Base-by-base conservation (phyloP, 37 sponge, comb jelly and placozoan genomes). In the Haliclona indistincta region DNA sequence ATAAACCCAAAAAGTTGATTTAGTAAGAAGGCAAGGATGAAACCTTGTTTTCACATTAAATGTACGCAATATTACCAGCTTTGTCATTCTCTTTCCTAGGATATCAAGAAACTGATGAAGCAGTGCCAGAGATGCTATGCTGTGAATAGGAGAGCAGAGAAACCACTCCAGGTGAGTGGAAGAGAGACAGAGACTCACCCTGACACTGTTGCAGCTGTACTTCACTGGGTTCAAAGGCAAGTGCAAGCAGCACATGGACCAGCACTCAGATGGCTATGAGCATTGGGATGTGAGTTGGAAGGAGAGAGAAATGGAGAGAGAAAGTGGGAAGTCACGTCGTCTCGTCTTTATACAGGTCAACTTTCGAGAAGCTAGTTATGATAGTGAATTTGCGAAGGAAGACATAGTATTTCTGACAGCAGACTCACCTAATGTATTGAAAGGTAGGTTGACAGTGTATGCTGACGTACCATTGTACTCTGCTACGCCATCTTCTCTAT, bases 71-170 rank as follows among this genome's bases (percentile, higher is more conserved):
- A n/a, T n/a, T n/a, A n/a, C n/a, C n/a, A 15, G 44, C 17, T 43
- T 70, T 43, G 17, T 23, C 11, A 8, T 26, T 7, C 38, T 7
- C 36, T 38, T 15, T 22, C 37, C 3, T 58, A 94, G 94, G 91
- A 94, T 70, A 81, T 82, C 1, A 56, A 38, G 33, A 94, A 47
- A 68, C 63, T 94, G 32, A 70, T 85, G 42, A 81, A 86, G 42
- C 94, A 94, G 52, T 65, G 89, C 19, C 87, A 94, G 73, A 76
- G 94, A 41, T 89, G 94, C 35, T 94, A 94, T 81, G 64, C 94
- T 17, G 51, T n/a, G 11, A 94, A 94, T 72, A 71, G 94, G 58
- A 37, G 88, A 39, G 63, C 88, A 28, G 84, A 63, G 29, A 28
- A 53, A 15, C 87, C 94, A 34, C 45, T 93, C 8, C 91, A 85